These are phyloP conservation scores for Enoplosus armatus DNA, from an alignment of 2,797 vertebrate species.

Conservation along the genomic window DNA sequence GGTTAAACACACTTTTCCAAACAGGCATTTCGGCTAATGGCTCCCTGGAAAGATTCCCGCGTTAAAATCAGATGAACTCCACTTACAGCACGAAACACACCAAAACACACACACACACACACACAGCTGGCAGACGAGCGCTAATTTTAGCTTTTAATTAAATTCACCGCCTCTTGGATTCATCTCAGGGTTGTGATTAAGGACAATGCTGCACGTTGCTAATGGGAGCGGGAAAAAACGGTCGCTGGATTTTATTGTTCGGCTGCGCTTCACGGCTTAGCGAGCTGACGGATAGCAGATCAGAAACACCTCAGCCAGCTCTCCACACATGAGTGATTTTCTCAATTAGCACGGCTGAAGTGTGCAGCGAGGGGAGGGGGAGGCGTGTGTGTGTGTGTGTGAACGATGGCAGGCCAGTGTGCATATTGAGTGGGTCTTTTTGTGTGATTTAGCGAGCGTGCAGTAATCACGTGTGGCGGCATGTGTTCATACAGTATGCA, in stretches of 20 bases:
- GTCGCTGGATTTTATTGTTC: conserved; percentile 24
- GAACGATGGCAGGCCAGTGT: not conserved
- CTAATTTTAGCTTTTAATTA: conserved; percentile 68
- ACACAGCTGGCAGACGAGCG: conserved; percentile 24
- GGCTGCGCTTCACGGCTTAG: conserved; percentile 17
- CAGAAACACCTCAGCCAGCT: conserved; percentile 49
- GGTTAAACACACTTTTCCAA: conserved; percentile 35
- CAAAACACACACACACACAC: conserved; percentile 1
- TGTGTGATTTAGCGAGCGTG: not conserved
- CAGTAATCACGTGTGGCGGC: conserved; percentile 12
- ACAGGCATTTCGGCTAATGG: conserved; percentile 39
- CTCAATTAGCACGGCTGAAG: conserved; percentile 38
- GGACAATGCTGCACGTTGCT: conserved; percentile 55
- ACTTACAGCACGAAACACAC: not conserved
- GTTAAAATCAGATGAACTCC: conserved; percentile 24
- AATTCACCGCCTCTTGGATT: conserved; percentile 67
- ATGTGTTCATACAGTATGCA: conserved; percentile 15
- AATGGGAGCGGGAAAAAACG: conserved; percentile 52
- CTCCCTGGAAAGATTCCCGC: conserved; percentile 39
- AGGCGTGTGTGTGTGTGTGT: not conserved
- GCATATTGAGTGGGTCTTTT: not conserved
- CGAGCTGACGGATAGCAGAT: conserved; percentile 24
- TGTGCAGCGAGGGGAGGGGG: not conserved
- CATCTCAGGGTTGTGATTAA: conserved; percentile 73
- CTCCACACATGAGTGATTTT: conserved; percentile 56